phyloP scores from a whole-genome alignment of 2,888 invertebrate species.

The Diarsia rubi region DNA sequence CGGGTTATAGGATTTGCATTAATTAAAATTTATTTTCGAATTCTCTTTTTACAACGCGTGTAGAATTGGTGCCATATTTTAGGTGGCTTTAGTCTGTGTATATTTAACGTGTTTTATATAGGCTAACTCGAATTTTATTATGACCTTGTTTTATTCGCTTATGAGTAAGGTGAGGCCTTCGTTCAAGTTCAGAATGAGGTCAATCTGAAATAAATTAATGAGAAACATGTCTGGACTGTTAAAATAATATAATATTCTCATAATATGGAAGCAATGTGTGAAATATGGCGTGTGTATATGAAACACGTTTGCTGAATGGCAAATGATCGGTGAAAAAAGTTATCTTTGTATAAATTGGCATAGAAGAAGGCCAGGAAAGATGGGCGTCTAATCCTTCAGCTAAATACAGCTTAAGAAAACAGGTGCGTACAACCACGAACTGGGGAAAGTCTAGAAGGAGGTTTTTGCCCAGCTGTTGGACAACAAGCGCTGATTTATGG shows the following conservation, averaged over 20 bases:
- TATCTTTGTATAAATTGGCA: not conserved
- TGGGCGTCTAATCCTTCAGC: not conserved
- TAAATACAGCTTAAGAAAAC: no score
- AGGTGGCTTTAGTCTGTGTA: constrained; percentile 3
- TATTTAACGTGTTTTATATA: constrained; percentile 11
- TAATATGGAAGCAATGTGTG: not conserved
- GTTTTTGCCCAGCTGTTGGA: not conserved
- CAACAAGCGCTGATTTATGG: not conserved
- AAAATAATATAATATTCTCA: not conserved
- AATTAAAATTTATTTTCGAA: constrained; percentile 44
- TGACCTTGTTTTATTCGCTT: constrained; percentile 15
- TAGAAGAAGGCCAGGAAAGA: not conserved
- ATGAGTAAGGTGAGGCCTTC: not conserved
- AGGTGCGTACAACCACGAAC: no score
- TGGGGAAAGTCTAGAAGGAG: not conserved
- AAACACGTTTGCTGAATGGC: not conserved
- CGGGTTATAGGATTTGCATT: constrained; percentile 53
- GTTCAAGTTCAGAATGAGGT: not conserved
- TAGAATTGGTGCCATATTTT: constrained; percentile 43
- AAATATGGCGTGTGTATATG: not conserved
- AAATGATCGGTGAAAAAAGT: not conserved
- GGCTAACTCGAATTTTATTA: constrained; percentile 7
- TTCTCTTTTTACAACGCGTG: constrained; percentile 22
- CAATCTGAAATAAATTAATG: not conserved
- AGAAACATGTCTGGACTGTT: not conserved